Percentiles rank a stretch among this genome's conserved stretches.
These are phyloP conservation scores for Brachionus sp. DNA, from an alignment of 1,140 invertebrate genomes.

Conservation along the genomic window DNA sequence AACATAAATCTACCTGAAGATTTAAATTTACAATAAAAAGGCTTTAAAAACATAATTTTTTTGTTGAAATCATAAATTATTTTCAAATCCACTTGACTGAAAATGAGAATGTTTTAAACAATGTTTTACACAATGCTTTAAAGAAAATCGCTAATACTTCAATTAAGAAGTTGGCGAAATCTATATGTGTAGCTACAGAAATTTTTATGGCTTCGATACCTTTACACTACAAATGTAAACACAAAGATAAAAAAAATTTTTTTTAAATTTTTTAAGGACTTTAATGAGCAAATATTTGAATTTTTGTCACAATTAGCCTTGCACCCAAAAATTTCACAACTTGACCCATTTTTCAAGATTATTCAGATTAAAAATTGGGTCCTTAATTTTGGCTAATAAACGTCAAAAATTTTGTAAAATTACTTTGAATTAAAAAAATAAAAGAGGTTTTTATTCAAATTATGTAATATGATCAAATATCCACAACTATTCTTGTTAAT, in stretches of 20 bases:
- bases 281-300: not conserved
- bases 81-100: constrained; percentile 1
- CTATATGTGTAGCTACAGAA: not conserved
- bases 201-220: not conserved
- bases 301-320: not conserved
- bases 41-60: not conserved
- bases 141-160: not conserved
- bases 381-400: not conserved
- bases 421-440: not conserved
- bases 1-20: constrained; percentile 8
- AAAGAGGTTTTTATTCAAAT: not conserved
- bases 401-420: not conserved
- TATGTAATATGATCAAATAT: not conserved
- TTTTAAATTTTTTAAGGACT: not conserved
- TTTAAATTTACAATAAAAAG: constrained; percentile 5
- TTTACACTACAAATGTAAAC: not conserved
- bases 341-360: not conserved
- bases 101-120: constrained; percentile 3
- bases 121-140: not conserved
- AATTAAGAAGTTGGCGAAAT: not conserved
- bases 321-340: not conserved
- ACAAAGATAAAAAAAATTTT: not conserved
- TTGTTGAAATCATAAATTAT: not conserved
- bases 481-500: not conserved
- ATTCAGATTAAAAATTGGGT: not conserved